Percentiles rank a stretch among this genome's conserved stretches.
phyloP scores from a whole-genome alignment of 1,140 invertebrate species.

The Bradynema listronoti region DNA sequence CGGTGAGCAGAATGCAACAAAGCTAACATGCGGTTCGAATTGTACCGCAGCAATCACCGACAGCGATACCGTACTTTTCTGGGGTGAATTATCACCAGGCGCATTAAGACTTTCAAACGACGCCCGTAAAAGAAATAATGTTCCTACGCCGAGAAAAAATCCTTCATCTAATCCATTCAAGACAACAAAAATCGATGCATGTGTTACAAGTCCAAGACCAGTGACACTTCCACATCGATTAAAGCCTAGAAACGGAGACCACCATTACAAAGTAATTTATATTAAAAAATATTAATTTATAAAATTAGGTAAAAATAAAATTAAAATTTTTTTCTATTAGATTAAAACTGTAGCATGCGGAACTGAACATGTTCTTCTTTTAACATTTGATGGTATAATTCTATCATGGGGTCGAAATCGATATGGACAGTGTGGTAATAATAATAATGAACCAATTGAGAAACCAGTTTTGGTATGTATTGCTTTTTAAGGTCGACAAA shows the following conservation, averaged over 20 bases:
- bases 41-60: slow-evolving; percentile 31
- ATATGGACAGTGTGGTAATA: slow-evolving; percentile 73
- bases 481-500: background rate
- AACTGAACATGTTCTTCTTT: slow-evolving; percentile 70
- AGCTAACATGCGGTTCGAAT: slow-evolving; percentile 35
- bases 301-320: slow-evolving; percentile 6
- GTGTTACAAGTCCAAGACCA: no score
- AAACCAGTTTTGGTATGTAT: slow-evolving; percentile 22
- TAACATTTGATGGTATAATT: slow-evolving; percentile 80
- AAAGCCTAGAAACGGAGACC: no score
- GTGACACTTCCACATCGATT: no score
- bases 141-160: no score
- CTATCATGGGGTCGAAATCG: slow-evolving; percentile 80
- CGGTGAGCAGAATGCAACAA: no score
- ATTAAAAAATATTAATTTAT: no score
- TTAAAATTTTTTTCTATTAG: slow-evolving; percentile 21
- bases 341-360: slow-evolving; percentile 67
- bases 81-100: slow-evolving; percentile 48
- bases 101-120: slow-evolving; percentile 17
- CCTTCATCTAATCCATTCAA: no score
- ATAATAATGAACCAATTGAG: slow-evolving; percentile 31
- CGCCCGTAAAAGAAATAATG: slow-evolving; percentile 13
- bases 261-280: no score
- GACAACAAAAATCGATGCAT: no score
- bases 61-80: slow-evolving; percentile 30